Base-by-base conservation (phyloP, 2,113 vertebrate genomes). In the Stigmatopora argus region DNA sequence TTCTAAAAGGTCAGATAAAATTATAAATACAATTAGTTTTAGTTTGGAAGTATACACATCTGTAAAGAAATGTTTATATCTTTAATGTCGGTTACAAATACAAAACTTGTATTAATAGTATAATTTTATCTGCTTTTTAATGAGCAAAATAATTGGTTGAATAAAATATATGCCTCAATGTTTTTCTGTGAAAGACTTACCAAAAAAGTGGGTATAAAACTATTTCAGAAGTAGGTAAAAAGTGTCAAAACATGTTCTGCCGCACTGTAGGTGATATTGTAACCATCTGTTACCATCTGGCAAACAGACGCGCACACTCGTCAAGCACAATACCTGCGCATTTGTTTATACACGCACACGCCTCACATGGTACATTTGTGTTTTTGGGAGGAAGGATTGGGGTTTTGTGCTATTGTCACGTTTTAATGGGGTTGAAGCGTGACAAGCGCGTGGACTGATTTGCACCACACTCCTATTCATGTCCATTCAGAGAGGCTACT, bases 391-490 rank as follows among this genome's bases (percentile, higher is more conserved):
- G 44, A 77, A 65, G 44, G 78, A 67, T 19, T 41, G 64, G 70
- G 62, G 46, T 73, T 71, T 70, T 74, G 52, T 51, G 79, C 89
- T 83, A 86, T 93, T 93, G 92, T 94, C 71, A 62, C 49, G 75
- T 81, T 82, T 78, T 90, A 91, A 88, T 82, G 80, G 86, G 86
- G 86, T 74, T 79, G 71, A 83, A 81, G 85, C 77, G 74, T 84
- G 86, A 86, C 92, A 87, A 89, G 79, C 84, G 74, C 77, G 78
- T 82, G 90, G 90, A 90, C 92, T 93, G 89, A 90, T 91, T 91
- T 90, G 90, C 83, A 90, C 88, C 93, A 92, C 92, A 91, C 89
- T 92, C 85, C 91, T 87, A 91, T 93, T 86, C 70, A 88, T 83
- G 74, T 55, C 73, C 82, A 78, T 88, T 89, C 88, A 92, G 82